phyloP scores from a whole-genome alignment of 2,113 vertebrate species.

The Bungarus multicinctus region DNA sequence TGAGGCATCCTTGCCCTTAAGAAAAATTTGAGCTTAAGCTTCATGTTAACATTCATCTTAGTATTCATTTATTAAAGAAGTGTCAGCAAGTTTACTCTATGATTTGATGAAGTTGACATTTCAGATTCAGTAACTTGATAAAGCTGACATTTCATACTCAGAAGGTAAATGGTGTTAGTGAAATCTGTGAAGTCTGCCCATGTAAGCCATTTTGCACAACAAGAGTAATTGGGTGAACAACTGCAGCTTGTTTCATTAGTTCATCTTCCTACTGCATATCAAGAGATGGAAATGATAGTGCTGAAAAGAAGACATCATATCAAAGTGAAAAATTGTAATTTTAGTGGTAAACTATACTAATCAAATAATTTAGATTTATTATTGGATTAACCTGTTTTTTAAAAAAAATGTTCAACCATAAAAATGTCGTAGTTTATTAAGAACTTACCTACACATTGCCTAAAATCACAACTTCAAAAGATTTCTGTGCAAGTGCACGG shows the following conservation, averaged over 20 bases:
- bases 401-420: background rate
- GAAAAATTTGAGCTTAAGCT: background rate
- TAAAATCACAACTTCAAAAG: background rate
- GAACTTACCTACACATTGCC: background rate
- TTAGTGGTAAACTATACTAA: background rate
- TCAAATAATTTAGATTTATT: background rate
- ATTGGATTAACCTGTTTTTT: background rate
- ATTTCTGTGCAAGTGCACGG: background rate
- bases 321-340: background rate
- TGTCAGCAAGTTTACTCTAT: background rate
- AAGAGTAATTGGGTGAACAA: background rate
- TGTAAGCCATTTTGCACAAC: background rate
- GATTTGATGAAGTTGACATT: background rate
- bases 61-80: background rate
- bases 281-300: background rate
- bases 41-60: background rate
- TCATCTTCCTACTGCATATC: background rate
- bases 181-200: background rate
- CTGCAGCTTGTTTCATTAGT: background rate
- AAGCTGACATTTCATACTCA: background rate
- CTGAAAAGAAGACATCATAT: background rate
- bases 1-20: background rate
- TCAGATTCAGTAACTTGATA: background rate
- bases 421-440: background rate
- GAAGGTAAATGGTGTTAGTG: background rate